Base-by-base conservation (phyloP, 2,797 vertebrate species). In the Hypotaenidia philippensis region DNA sequence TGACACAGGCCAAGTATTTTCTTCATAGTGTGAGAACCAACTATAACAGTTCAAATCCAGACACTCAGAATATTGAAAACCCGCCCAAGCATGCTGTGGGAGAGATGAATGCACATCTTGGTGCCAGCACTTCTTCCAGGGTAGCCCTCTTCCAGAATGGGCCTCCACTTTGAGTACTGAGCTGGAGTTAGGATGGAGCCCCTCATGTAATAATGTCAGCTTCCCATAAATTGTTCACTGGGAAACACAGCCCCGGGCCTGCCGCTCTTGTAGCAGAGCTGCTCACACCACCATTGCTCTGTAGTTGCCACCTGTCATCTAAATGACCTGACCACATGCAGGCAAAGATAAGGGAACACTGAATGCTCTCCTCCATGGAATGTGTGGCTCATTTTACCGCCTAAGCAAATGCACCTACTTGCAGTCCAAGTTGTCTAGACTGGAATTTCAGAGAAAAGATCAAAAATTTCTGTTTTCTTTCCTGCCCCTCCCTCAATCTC, bases 401-500 rank as follows among this genome's bases (percentile, higher is more conserved):
- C 83, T 53, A 23, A 90, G 77, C 63, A 61, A 60, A 70, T 19
- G 70, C 1, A 0, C 50, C 40, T 29, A 11, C 60, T 64, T 53
- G 41, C 38, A 31, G 34, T 50, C 52, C 82, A 45, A 63, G 17
- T 13, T 85, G 74, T 19, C 26, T 38, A 13, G 9, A 27, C 10
- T 45, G 29, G n/a, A 55, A 85, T 94, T 94, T 80, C 69, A 50
- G 56, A 69, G 74, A 90, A 90, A 90, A 13, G 27, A 87, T 7
- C 41, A 75, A 65, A 86, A 83, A 89, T 83, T 91, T 93, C 60
- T 7, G 5, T 32, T 60, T 89, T 68, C 32, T 78, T 72, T 56
- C 38, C 71, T 85, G 92, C 75, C 65, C 53, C 82, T 89, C 93
- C 95, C 76, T 95, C 64, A 16, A 1, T 56, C 49, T 89, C 57